Conservation (phyloP, 2,113 vertebrate species). For the Brevimyrus niger region DNA sequence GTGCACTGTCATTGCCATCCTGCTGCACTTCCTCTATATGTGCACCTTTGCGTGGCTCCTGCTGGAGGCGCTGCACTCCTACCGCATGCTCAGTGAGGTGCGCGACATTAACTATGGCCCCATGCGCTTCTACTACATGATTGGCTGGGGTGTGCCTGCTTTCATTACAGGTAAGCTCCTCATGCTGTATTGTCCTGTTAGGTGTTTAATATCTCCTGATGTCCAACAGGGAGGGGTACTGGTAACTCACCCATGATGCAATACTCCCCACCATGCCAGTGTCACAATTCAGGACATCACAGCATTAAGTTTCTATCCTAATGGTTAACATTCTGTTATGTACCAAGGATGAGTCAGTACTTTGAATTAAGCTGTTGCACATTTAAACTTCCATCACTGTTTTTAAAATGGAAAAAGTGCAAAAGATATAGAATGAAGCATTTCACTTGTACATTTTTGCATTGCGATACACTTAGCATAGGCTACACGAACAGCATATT, state of each 20-base stretch:
- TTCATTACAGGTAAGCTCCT: constrained; percentile 79
- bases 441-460: background rate
- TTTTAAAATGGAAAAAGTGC: background rate
- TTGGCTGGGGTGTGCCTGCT: constrained; percentile 90
- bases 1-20: constrained; percentile 88
- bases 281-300: background rate
- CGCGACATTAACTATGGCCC: constrained; percentile 85
- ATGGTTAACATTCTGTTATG: background rate
- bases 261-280: background rate
- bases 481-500: background rate
- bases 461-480: background rate
- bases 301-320: background rate
- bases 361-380: background rate
- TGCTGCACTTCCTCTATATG: constrained; percentile 92
- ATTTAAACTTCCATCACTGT: background rate
- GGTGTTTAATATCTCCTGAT: background rate
- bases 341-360: background rate
- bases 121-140: constrained; percentile 93
- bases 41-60: constrained; percentile 89
- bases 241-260: background rate
- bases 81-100: constrained; percentile 80
- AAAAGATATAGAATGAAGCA: background rate
- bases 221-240: background rate
- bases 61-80: constrained; percentile 83
- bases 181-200: background rate